These are phyloP conservation scores for Ethmia dodecea DNA, from an alignment of 2,888 invertebrate genomes.

Conservation along the genomic window DNA sequence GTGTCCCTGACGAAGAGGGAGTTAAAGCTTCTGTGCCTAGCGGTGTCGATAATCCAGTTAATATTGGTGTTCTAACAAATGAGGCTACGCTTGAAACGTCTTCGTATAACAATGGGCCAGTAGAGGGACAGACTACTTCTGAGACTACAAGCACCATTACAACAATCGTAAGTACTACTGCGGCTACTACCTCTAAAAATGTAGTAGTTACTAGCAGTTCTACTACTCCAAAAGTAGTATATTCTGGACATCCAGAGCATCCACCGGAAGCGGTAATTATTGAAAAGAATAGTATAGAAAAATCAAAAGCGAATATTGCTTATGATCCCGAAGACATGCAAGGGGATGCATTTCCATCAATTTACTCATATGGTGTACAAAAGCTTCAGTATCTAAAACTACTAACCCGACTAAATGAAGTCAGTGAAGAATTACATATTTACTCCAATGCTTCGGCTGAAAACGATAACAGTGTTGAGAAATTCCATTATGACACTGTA, in stretches of 20 bases:
- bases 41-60: slow-evolving; percentile 38
- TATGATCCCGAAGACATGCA: slow-evolving; percentile 66
- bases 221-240: slow-evolving; percentile 4
- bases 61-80: slow-evolving; percentile 48
- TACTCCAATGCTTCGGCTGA: slow-evolving; percentile 49
- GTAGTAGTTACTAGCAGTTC: slow-evolving; percentile 12
- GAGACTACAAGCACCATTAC: not conserved
- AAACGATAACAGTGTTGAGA: slow-evolving; percentile 38
- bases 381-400: slow-evolving; percentile 59
- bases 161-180: not conserved
- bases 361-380: slow-evolving; percentile 61
- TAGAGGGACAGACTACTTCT: slow-evolving; percentile 8
- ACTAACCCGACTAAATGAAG: slow-evolving; percentile 49
- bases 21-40: slow-evolving; percentile 48
- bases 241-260: slow-evolving; percentile 21
- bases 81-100: slow-evolving; percentile 21
- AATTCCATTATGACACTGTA: slow-evolving; percentile 51
- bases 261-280: slow-evolving; percentile 28
- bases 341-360: slow-evolving; percentile 56
- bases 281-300: slow-evolving; percentile 11
- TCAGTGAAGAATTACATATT: slow-evolving; percentile 58
- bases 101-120: slow-evolving; percentile 12
- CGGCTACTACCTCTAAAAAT: slow-evolving; percentile 5
- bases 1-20: slow-evolving; percentile 29
- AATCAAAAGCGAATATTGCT: slow-evolving; percentile 33